These are phyloP conservation scores for Holothuria glaberrima DNA, from an alignment of 35 echinoderm and acorn worm genomes.

Conservation along the genomic window DNA sequence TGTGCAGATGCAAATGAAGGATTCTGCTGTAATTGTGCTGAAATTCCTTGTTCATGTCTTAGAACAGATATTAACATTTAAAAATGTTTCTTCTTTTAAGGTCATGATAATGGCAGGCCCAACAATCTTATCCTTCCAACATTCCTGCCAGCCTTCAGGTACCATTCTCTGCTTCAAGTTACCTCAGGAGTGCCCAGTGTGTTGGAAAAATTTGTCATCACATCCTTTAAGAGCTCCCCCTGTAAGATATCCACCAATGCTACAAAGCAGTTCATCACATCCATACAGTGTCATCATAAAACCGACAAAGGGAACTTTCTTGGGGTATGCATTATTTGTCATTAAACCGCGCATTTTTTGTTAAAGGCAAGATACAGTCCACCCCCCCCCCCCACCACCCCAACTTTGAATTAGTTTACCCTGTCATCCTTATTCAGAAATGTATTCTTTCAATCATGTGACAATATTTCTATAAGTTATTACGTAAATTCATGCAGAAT, in stretches of 20 bases:
- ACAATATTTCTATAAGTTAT: too few species aligned
- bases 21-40: too few species aligned
- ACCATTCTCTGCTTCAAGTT: constrained; percentile 49
- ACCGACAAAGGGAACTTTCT: constrained; percentile 55
- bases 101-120: neutral
- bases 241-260: constrained; percentile 43
- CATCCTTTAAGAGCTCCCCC: constrained; percentile 40
- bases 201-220: constrained; percentile 1
- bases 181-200: constrained; percentile 46
- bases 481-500: too few species aligned
- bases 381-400: too few species aligned
- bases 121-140: constrained; percentile 37
- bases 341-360: too few species aligned
- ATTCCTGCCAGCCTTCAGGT: constrained; percentile 49
- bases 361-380: too few species aligned
- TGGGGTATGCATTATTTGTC: constrained; percentile 33
- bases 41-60: too few species aligned
- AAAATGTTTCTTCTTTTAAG: neutral
- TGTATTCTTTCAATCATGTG: too few species aligned
- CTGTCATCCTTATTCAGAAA: too few species aligned
- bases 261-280: constrained; percentile 1
- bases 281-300: constrained; percentile 55
- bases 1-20: too few species aligned
- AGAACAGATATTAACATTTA: too few species aligned
- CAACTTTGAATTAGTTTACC: too few species aligned